These are phyloP conservation scores for Neosilurus mollespiculum DNA, from an alignment of 2,797 vertebrate genomes.

Conservation along the genomic window DNA sequence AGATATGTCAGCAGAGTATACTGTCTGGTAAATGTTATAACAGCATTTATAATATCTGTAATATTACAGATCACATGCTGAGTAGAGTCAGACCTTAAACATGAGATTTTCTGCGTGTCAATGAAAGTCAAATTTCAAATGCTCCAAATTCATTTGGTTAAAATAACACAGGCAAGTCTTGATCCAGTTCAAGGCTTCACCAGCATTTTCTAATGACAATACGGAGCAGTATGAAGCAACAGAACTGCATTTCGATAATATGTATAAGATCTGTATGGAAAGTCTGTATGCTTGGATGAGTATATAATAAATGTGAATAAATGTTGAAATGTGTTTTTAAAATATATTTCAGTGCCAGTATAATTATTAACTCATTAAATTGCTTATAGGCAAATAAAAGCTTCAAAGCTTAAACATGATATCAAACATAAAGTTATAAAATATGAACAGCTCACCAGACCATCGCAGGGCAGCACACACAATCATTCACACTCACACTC, in stretches of 20 bases:
- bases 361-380: neutral
- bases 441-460: too few species aligned
- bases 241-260: neutral
- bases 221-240: neutral
- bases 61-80: conserved; percentile 17
- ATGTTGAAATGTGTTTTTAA: neutral
- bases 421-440: neutral
- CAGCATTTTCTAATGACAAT: neutral
- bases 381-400: conserved; percentile 8
- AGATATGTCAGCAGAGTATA: conserved; percentile 20
- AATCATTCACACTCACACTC: too few species aligned
- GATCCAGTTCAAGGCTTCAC: neutral
- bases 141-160: conserved; percentile 3
- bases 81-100: conserved; percentile 4
- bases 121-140: conserved; percentile 6
- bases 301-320: neutral
- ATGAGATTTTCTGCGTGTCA: neutral
- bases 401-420: neutral
- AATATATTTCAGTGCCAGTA: neutral
- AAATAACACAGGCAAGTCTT: conserved; percentile 17
- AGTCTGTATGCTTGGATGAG: neutral
- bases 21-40: conserved; percentile 24
- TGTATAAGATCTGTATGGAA: neutral
- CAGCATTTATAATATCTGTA: neutral
- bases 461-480: too few species aligned